phyloP scores from a whole-genome alignment of 2,113 vertebrate genomes.

The Gymnorhina tibicen region DNA sequence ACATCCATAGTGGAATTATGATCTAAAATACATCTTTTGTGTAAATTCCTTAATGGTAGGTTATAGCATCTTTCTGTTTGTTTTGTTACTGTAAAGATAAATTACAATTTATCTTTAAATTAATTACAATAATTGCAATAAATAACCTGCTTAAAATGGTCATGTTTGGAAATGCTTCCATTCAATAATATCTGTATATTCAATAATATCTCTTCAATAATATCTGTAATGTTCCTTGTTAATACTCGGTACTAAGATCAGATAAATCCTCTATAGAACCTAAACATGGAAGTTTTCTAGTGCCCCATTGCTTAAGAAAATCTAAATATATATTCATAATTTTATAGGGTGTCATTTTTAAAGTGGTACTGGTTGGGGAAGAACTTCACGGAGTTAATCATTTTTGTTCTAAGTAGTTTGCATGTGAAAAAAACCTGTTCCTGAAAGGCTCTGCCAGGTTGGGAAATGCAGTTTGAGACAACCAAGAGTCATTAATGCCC shows the following conservation, averaged over 20 bases:
- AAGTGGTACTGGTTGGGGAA: background rate
- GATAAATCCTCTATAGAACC: background rate
- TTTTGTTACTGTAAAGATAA: background rate
- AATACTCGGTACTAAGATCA: background rate
- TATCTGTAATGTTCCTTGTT: background rate
- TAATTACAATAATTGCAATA: too few relatives aligned
- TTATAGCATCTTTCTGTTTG: background rate
- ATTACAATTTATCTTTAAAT: too few relatives aligned
- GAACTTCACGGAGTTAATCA: background rate
- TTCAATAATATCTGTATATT: too few relatives aligned
- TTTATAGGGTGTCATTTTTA: background rate
- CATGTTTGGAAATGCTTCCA: background rate
- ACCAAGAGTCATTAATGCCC: too few relatives aligned
- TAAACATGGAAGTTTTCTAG: background rate
- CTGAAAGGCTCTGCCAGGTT: background rate
- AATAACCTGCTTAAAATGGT: background rate
- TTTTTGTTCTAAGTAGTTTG: background rate
- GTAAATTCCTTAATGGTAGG: background rate
- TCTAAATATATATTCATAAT: background rate
- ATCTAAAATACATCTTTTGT: background rate
- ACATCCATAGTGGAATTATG: background rate
- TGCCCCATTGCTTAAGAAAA: background rate
- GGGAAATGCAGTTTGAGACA: background rate
- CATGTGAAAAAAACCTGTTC: background rate
- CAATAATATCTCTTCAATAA: too few relatives aligned